Evolutionary conservation across 1,140 invertebrate genomes (phyloP), one percentile per base, ranked within the genome.

Genomic region (Ips typographus): DNA sequence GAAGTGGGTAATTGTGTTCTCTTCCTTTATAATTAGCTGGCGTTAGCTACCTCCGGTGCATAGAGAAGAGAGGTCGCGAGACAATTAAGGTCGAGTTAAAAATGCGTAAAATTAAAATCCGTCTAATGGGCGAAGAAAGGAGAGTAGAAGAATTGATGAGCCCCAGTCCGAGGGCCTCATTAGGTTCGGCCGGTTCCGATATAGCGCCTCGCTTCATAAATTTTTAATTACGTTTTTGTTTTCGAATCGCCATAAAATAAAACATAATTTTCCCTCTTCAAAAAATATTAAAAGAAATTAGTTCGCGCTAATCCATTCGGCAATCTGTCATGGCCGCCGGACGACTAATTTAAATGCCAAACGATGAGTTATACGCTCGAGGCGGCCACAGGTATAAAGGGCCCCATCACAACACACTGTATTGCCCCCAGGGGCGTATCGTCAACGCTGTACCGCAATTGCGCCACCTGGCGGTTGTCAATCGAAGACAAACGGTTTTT

Each of bases 201-300:
- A 57, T 57, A 57, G 55, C 59, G 59, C 37, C 59, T 55, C 8
- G 49, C 22, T 36, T 57, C 64, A 47, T 65, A 65, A 57, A 65
- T 68, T 59, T 68, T 68, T 68, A 68, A 68, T 68, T 68, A 68
- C 67, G 51, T 61, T 68, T 68, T 68, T 68, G 67, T 68, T 68
- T 68, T 44, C 51, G 40, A 56, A 68, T 68, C 67, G 49, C 67
- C 67, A 63, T 68, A 68, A 68, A 68, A 68, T 68, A 68, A 68
- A 68, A 68, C 51, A 67, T 68, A 68, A 68, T 68, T 68, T 68
- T 68, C 67, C 67, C 52, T 62, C 67, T 62, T 62, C 58, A 68
- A 68, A 68, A 68, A 63, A 43, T 61, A 62, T 63, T 68, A 53
- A 68, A 68, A 68, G 67, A 62, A 68, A 68, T 68, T 61, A 63